Evolutionary conservation across 2,888 invertebrate genomes (phyloP).

Genomic region (Acrobasis suavella): DNA sequence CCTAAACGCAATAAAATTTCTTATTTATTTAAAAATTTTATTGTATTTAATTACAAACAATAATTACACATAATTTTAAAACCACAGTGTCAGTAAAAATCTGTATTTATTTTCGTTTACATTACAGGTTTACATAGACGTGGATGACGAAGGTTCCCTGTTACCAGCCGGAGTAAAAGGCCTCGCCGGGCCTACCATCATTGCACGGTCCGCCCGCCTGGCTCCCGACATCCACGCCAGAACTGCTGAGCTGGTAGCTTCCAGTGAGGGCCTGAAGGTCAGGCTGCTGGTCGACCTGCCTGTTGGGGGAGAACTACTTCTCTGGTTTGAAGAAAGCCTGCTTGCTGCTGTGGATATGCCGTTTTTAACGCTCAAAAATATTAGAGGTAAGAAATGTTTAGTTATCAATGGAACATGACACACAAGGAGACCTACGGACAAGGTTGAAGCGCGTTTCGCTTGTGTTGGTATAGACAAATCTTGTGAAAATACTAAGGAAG

Average conservation of each 20-base stretch:
- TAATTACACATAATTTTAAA: too few species aligned
- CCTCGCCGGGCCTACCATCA: conserved; percentile 30
- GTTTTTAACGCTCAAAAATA: conserved; percentile 87
- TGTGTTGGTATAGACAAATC: too few species aligned
- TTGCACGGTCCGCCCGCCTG: conserved; percentile 29
- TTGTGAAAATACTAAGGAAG: too few species aligned
- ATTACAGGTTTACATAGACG: conserved; percentile 32
- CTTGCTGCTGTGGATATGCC: conserved; percentile 88
- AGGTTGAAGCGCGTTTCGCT: too few species aligned
- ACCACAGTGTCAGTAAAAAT: too few species aligned
- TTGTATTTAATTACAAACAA: too few species aligned
- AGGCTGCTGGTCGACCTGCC: conserved; percentile 66
- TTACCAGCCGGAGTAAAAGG: neutral
- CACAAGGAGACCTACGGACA: too few species aligned
- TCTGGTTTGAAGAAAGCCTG: conserved; percentile 91
- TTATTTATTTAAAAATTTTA: too few species aligned
- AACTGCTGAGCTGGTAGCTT: conserved; percentile 31
- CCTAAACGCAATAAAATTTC: too few species aligned
- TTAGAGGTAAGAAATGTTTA: conserved; percentile 89
- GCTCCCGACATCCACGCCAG: conserved; percentile 35
- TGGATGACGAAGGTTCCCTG: conserved; percentile 30
- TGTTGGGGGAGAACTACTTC: conserved; percentile 86
- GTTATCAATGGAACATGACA: too few species aligned
- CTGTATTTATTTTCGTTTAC: neutral
- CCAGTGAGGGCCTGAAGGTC: conserved; percentile 44